phyloP scores from a whole-genome alignment of 92 coral and sea anemone species.

The Pocillopora grandis region DNA sequence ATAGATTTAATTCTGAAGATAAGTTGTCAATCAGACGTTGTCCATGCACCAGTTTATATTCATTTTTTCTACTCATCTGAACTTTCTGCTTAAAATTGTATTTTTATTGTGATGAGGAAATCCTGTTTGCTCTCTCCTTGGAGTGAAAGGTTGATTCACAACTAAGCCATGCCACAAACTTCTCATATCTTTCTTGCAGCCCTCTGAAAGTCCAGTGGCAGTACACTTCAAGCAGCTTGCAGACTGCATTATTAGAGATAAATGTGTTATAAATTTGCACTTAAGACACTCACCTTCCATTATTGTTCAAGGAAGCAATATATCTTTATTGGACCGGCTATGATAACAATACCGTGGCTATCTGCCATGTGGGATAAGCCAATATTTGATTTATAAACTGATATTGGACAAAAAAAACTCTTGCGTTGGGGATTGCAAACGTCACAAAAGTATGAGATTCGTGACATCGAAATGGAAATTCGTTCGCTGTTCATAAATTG shows the following conservation, averaged over 20 bases:
- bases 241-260: not conserved
- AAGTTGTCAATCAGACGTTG: no score
- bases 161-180: no score
- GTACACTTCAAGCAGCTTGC: no score
- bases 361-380: not conserved
- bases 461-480: not conserved
- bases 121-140: no score
- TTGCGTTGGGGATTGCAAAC: not conserved
- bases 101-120: no score
- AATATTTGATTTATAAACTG: not conserved
- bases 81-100: no score
- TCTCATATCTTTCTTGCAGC: no score
- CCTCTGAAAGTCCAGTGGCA: no score
- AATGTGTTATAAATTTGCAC: not conserved
- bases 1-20: no score
- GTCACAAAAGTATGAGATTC: not conserved
- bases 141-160: no score
- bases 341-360: slow-evolving; percentile 1
- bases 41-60: no score
- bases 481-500: not conserved
- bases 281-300: slow-evolving; percentile 6
- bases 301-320: not conserved
- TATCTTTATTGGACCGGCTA: slow-evolving; percentile 5
- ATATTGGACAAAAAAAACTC: slow-evolving; percentile 3
- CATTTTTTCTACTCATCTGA: no score